Base-by-base conservation (phyloP, 2,113 vertebrate genomes). In the Glaucomys volans region DNA sequence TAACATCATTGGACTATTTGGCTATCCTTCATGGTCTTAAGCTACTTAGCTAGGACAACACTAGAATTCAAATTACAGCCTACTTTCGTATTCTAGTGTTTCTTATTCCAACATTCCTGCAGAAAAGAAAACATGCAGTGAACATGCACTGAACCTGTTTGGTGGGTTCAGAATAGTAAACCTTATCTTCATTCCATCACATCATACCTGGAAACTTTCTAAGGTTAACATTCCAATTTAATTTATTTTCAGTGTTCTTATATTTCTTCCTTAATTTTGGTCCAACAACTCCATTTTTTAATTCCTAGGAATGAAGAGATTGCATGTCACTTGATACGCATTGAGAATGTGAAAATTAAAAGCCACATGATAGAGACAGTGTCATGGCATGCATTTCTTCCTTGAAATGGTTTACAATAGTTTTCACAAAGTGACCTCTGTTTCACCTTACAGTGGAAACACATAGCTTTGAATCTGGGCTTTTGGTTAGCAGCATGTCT, bases 141-240 rank as follows among this genome's bases (percentile, higher is more conserved):
- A 92, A 87, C 4, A 20, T 62, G 32, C 47, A 42, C 18, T 35
- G 14, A 91, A 87, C n/a, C 42, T 50, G 20, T 82, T 44, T 35
- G n/a, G 37, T 47, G 30, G 4, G 20, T 75, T 91, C 76, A 64
- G n/a, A 85, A 90, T 44, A 67, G 4, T 37, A 86, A 92, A 59
- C 28, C 18, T 71, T 82, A 76, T 26, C 74, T 79, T 81, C 4
- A 1, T 74, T 71, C 66, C 69, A 1, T 81, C 18, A 62, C 4
- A 74, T 22, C 88, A 35, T 97, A 99, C 99, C 98, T 98, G 97
- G 97, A 97, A 90, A 95, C 24, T 98, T 97, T 84, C 81, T 93
- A 69, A 96, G 22, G 28, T 80, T 90, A 94, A 98, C 97, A 95
- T 95, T 97, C 98, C 98, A 98, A 40, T 87, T 88, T 81, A 93